Conservation (phyloP, 2,888 invertebrate genomes). For the Antheraea assamensis region DNA sequence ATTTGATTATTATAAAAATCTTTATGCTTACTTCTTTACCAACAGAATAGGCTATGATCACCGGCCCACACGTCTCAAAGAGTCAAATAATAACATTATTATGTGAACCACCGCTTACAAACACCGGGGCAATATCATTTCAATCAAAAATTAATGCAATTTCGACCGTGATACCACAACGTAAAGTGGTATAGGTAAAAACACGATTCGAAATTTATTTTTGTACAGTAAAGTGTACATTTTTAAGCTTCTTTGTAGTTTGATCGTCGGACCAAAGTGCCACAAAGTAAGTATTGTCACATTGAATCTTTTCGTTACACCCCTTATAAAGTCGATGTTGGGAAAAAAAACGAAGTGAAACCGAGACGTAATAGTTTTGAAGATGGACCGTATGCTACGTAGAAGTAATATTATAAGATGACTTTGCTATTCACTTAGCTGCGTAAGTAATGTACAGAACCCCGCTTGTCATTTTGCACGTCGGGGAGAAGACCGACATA, state of each 20-base stretch:
- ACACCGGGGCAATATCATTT: conserved; percentile 23
- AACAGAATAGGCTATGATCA: conserved; percentile 72
- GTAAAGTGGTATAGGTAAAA: neutral
- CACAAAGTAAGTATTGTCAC: conserved; percentile 62
- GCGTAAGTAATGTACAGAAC: neutral
- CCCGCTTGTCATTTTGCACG: too few species aligned
- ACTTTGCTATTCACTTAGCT: neutral
- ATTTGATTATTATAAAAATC: conserved; percentile 49
- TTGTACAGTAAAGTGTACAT: conserved; percentile 59
- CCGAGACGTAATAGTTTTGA: neutral
- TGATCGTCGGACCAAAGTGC: conserved; percentile 65
- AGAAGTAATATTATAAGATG: conserved; percentile 5
- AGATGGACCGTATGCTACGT: neutral
- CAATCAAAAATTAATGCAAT: conserved; percentile 19
- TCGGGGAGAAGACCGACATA: too few species aligned
- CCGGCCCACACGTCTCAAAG: conserved; percentile 67
- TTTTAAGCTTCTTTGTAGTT: conserved; percentile 73
- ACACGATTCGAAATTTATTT: conserved; percentile 26
- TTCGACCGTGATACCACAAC: neutral
- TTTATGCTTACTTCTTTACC: conserved; percentile 65
- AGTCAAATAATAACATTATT: conserved; percentile 77
- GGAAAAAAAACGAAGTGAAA: neutral
- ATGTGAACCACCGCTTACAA: conserved; percentile 55
- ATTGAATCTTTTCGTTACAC: conserved; percentile 60
- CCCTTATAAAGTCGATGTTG: conserved; percentile 35